Evolutionary conservation across 1,140 invertebrate species (phyloP), one percentile per base, ranked within the genome.

Genomic region (Nephila pilipes): DNA sequence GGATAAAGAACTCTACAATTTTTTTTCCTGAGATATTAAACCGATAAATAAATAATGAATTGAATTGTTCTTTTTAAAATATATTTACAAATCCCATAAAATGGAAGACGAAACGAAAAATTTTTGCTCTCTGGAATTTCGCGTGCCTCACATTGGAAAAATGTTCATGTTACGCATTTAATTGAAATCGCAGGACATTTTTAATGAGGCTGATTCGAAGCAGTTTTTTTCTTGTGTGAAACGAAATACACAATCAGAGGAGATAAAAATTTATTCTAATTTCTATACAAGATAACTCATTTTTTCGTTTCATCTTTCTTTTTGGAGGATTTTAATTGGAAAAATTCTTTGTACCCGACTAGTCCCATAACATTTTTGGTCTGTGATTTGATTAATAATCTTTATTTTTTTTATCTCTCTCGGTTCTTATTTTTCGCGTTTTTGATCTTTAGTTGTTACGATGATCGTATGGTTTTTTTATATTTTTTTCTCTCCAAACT

Each of bases 361-460:
- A 81, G 80, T 46, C 80, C 36, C 38, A 46, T 55, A 54, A 55
- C 80, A 81, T 81, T 81, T 81, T 55, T 81, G 38, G 38, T 54
- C 38, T 81, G 36, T 81, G 80, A 81, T 81, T 81, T 81, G 80
- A 81, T 81, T 81, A 81, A 81, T 81, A 81, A 81, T 81, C 46
- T 81, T 55, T 81, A 75, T 75, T 18, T 29, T 75, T 75, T 75
- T 75, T 75, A 5, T 60, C 22, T 4, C 20, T 60, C 2, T 10
- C 29, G 29, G 32, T 36, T 29, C 25, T 75, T 32, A 32, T 75
- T 75, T 75, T 36, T 75, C 69, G 29, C 29, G 69, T 75, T 75
- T 75, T 75, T 75, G 69, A 75, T 75, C 69, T 75, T 60, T 18
- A 18, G 29, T 75, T 75, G 69, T 75, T 32, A 75, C 69, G 69